Evolutionary conservation across 2,797 vertebrate species (phyloP).

Genomic region (Cichlasoma orientale): DNA sequence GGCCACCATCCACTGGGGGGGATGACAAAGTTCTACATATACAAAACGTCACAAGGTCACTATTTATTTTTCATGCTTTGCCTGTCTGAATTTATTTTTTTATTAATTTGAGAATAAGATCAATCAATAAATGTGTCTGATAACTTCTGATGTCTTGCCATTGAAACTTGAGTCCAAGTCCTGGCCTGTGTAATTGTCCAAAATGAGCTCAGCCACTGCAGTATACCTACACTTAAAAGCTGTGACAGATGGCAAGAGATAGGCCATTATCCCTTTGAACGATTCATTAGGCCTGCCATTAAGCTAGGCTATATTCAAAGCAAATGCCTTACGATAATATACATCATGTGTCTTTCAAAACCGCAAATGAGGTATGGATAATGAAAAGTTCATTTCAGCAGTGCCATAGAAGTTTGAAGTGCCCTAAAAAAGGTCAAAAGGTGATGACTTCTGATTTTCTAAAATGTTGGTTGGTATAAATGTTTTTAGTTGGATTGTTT

Average conservation of each 20-base stretch:
- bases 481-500: not conserved
- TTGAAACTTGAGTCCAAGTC: constrained; percentile 19
- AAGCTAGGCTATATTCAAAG: constrained; percentile 23
- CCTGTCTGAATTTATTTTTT: not conserved
- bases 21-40: not conserved
- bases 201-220: constrained; percentile 24
- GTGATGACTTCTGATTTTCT: not conserved
- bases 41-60: not conserved
- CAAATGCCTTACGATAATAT: constrained; percentile 11
- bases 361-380: constrained; percentile 8
- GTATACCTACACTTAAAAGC: constrained; percentile 47
- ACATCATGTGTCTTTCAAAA: constrained; percentile 26
- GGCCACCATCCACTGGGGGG: constrained; percentile 14
- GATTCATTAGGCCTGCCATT: constrained; percentile 46
- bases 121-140: constrained; percentile 8
- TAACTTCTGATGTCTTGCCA: constrained; percentile 24
- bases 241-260: constrained; percentile 45
- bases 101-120: constrained; percentile 4
- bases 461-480: not conserved
- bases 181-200: constrained; percentile 18
- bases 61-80: constrained; percentile 4
- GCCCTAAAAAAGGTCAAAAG: not conserved
- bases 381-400: constrained; percentile 2
- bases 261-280: constrained; percentile 38
- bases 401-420: not conserved